A percentile compares a stretch with the other conserved stretches of the same genome.
phyloP scores from a whole-genome alignment of 2,113 vertebrate species.

The Aspidoscelis tigris region DNA sequence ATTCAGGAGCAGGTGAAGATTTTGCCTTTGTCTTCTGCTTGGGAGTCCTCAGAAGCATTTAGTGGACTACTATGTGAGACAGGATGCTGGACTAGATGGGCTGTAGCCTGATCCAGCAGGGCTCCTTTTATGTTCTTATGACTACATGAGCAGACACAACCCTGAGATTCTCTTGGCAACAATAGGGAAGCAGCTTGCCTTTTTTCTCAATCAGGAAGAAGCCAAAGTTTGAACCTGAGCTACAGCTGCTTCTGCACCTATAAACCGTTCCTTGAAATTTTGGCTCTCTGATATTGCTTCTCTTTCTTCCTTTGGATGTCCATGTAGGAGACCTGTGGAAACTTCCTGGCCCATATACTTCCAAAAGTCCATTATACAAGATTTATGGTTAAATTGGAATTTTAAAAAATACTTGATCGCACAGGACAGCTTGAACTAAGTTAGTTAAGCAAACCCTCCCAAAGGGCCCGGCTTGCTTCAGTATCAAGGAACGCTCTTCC shows the following conservation, averaged over 20 bases:
- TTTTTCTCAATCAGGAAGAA: too few species aligned
- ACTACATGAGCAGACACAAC: too few species aligned
- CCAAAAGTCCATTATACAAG: constrained; percentile 67
- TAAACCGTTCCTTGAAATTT: constrained; percentile 68
- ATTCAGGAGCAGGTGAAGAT: too few species aligned
- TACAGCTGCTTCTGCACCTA: constrained; percentile 64
- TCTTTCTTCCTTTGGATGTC: constrained; percentile 56
- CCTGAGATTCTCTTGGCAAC: too few species aligned
- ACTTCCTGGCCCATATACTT: constrained; percentile 56
- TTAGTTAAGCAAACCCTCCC: constrained; percentile 57
- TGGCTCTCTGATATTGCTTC: constrained; percentile 56
- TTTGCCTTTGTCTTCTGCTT: too few species aligned
- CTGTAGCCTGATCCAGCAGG: too few species aligned
- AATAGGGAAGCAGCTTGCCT: too few species aligned
- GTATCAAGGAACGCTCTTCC: constrained; percentile 51
- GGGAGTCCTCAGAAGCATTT: too few species aligned
- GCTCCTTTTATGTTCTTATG: too few species aligned
- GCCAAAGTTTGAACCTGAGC: neutral
- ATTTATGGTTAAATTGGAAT: constrained; percentile 65
- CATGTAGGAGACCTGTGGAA: constrained; percentile 47
- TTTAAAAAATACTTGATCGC: constrained; percentile 53
- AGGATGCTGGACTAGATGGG: too few species aligned
- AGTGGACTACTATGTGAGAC: too few species aligned
- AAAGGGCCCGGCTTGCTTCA: constrained; percentile 52
- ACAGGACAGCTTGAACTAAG: constrained; percentile 69